Evolutionary conservation across 2,113 vertebrate genomes (phyloP).

Genomic region (Phasianus colchicus): DNA sequence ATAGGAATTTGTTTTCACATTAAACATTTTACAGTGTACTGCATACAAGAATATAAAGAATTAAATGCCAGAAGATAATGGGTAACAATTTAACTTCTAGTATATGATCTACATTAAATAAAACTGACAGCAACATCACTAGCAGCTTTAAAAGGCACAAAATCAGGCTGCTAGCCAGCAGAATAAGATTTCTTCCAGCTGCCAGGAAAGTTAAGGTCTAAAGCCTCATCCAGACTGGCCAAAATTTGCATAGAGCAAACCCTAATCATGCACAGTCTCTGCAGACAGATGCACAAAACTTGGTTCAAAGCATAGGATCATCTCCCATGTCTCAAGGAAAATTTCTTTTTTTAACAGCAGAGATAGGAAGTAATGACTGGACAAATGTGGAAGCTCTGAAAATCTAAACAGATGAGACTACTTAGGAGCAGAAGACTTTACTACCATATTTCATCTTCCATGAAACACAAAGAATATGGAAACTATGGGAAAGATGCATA

Average conservation of each 20-base stretch:
- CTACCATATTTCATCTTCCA: not conserved
- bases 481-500: not conserved
- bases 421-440: not conserved
- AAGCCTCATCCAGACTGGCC: not conserved
- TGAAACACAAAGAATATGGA: not conserved
- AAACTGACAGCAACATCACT: not conserved
- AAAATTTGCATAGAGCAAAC: not conserved
- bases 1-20: constrained; percentile 1
- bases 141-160: not conserved
- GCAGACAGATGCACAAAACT: not conserved
- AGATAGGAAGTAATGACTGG: not conserved
- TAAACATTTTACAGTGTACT: not conserved
- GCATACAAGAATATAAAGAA: not conserved
- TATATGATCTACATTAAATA: not conserved
- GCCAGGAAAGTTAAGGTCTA: not conserved
- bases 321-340: not conserved
- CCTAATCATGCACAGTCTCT: fast-evolving
- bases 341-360: not conserved
- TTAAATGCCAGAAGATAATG: not conserved
- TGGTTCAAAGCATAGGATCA: not conserved
- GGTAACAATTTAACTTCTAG: not conserved
- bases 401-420: not conserved
- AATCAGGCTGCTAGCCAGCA: not conserved
- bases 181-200: not conserved
- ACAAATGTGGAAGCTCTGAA: not conserved